phyloP scores from a whole-genome alignment of 2,797 vertebrate genomes.

The Danio tinwini region DNA sequence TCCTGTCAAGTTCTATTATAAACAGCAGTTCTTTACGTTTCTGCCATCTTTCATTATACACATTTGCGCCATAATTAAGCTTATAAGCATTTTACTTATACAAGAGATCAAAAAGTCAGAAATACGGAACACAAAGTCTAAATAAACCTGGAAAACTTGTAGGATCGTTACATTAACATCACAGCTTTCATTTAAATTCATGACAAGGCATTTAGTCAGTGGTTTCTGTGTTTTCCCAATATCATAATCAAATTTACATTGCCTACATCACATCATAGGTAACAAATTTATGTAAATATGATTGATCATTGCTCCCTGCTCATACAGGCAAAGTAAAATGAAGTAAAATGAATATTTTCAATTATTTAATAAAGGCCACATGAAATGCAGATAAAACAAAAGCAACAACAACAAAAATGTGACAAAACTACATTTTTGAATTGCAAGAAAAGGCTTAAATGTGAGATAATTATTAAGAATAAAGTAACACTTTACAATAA shows the following conservation, averaged over 20 bases:
- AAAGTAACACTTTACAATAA: too few species aligned
- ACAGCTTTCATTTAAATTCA: background rate
- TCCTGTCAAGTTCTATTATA: constrained; percentile 43
- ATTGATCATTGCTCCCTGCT: background rate
- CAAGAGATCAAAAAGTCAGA: background rate
- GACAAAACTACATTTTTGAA: too few species aligned
- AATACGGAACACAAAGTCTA: background rate
- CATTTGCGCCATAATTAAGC: constrained; percentile 9
- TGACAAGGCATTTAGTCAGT: constrained; percentile 1
- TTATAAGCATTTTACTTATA: constrained; percentile 1
- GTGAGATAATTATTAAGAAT: too few species aligned
- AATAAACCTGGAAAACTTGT: background rate
- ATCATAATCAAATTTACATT: background rate
- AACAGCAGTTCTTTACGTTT: constrained; percentile 39
- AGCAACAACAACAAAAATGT: too few species aligned
- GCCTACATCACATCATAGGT: background rate
- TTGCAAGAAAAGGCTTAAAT: too few species aligned
- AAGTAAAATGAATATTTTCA: background rate
- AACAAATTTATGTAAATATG: constrained; percentile 11
- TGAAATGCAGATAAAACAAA: background rate
- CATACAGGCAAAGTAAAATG: background rate
- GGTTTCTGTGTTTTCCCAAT: background rate
- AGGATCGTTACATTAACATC: background rate
- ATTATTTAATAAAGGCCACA: background rate
- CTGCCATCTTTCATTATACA: constrained; percentile 36